Base-by-base conservation (phyloP, 2,113 vertebrate genomes). In the Carassius auratus region DNA sequence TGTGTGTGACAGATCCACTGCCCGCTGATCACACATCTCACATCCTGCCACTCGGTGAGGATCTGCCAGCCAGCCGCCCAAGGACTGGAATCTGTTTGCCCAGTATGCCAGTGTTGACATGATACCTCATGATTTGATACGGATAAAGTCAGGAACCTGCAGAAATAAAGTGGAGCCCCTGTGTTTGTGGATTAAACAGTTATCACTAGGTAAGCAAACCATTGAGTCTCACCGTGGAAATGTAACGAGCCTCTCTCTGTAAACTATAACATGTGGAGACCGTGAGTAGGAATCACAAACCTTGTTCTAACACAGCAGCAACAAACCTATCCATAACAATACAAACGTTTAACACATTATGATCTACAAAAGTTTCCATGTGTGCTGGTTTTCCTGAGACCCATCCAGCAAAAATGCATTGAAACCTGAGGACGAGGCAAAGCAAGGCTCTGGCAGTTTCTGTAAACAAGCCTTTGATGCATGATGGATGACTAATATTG, bases 401-500 rank as follows among this genome's bases (percentile, higher is more conserved):
- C 33, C 19, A 42, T 38, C 33, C 19, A 61, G 33, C 33, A 52
- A 52, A 52, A 76, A 76, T 36, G 19, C 19, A 62, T 10, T 71
- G 76, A 50, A 69, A 71, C 33, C 12, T n/a, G 57, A 85, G 89
- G 90, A 89, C 90, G 87, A 91, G 85, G 45, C 59, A 84, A 73
- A 73, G 87, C 87, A 69, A 83, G 84, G 86, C 52, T 69, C 3
- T 19, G 85, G 82, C 87, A 87, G 83, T 36, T 81, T 77, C 68
- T 81, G 88, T 89, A 88, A 91, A 92, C 86, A 90, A 80, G 82
- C 26, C 75, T 84, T 83, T 91, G 91, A 92, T 12, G 79, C 81
- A 90, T 92, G 92, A 93, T 12, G 79, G 83, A 90, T 92, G 92
- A 93, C 92, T 91, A 93, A 93, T 69, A 23, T 76, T 7, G 52